These are phyloP conservation scores for Athrips mouffetella DNA, from an alignment of 2,888 invertebrate genomes.

Conservation along the genomic window DNA sequence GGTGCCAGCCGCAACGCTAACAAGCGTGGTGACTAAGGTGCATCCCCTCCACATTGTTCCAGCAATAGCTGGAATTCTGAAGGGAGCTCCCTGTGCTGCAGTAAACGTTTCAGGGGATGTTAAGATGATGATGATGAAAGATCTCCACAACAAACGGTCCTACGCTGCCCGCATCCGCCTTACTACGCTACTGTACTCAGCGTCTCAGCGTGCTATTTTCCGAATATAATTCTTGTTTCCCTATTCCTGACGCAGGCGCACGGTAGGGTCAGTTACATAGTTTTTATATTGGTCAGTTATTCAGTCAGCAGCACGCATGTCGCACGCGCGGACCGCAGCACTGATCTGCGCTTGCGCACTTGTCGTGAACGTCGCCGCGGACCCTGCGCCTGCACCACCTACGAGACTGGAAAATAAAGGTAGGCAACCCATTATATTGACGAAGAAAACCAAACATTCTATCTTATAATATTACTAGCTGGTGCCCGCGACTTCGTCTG, in stretches of 20 bases:
- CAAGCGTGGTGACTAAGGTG: too few species aligned
- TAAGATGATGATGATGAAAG: too few species aligned
- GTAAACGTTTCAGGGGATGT: too few species aligned
- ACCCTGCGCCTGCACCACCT: conserved; percentile 55
- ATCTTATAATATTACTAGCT: too few species aligned
- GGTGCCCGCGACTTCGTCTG: too few species aligned
- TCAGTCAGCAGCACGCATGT: conserved; percentile 54
- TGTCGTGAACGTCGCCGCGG: conserved; percentile 35
- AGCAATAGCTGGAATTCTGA: too few species aligned
- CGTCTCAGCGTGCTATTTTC: neutral
- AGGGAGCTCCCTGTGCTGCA: too few species aligned
- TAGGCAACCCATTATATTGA: conserved; percentile 22
- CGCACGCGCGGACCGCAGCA: conserved; percentile 41
- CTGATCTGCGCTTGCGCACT: conserved; percentile 56
- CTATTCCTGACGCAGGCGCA: neutral
- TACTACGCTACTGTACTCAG: too few species aligned
- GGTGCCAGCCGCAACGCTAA: too few species aligned
- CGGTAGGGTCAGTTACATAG: neutral
- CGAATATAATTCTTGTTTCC: neutral
- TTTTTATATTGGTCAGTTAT: neutral
- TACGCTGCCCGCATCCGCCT: too few species aligned
- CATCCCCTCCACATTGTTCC: too few species aligned
- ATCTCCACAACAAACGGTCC: too few species aligned
- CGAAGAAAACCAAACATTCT: neutral
- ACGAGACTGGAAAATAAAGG: conserved; percentile 49